A percentile compares a stretch with the other conserved stretches of the same genome.
Evolutionary conservation across 2,888 invertebrate species (phyloP).

Genomic region (Aromia moschata): DNA sequence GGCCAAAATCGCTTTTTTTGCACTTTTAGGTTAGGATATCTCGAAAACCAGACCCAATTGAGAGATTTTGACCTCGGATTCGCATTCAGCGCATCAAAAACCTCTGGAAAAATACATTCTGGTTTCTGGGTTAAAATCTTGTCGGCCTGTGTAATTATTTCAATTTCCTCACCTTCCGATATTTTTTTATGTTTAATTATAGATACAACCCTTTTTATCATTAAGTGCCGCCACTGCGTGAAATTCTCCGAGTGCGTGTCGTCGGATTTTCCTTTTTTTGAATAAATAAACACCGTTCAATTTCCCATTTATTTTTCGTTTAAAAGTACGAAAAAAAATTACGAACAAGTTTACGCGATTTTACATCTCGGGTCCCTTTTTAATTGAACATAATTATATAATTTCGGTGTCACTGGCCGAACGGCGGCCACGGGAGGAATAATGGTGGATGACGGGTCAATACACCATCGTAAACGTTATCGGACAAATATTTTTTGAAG

Average conservation of each 20-base stretch:
- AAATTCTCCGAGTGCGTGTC: not conserved
- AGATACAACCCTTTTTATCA: not conserved
- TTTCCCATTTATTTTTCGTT: not conserved
- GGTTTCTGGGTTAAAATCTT: too few relatives aligned
- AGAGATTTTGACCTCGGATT: too few relatives aligned
- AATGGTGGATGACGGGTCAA: slow-evolving; percentile 3
- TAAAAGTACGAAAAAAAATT: not conserved
- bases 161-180: not conserved
- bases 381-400: slow-evolving; percentile 3
- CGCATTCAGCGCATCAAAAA: too few relatives aligned
- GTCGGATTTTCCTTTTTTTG: not conserved
- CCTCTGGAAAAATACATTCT: too few relatives aligned
- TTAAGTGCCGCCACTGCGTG: not conserved
- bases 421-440: not conserved
- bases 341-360: slow-evolving; percentile 4
- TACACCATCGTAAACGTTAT: slow-evolving; percentile 4
- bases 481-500: slow-evolving; percentile 4
- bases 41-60: too few relatives aligned
- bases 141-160: too few relatives aligned
- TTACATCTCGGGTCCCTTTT: slow-evolving; percentile 1
- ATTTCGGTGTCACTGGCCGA: slow-evolving; percentile 10
- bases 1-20: too few relatives aligned
- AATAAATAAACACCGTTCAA: too few relatives aligned
- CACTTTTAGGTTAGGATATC: too few relatives aligned
- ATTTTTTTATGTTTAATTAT: not conserved